Evolutionary conservation across 2,113 vertebrate species (phyloP), one percentile per base, ranked within the genome.

Genomic region (Octodon degus): DNA sequence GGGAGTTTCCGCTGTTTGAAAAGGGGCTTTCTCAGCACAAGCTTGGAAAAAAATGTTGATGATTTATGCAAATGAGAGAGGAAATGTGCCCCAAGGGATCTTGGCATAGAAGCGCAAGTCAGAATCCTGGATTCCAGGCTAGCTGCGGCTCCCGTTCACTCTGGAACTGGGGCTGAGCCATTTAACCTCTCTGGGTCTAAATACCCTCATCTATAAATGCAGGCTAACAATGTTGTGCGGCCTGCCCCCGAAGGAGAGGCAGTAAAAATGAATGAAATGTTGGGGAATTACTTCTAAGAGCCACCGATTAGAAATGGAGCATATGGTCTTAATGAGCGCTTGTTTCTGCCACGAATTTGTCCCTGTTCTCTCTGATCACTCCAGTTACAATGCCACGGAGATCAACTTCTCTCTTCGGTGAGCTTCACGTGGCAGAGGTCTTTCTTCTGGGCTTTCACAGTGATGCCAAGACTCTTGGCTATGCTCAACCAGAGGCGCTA

Each of bases 11-110:
- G 90, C 97, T 97, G 96, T 96, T 97, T 95, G 96, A 96, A 97
- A 97, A 97, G 97, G 97, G 97, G 96, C 97, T 98, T 98, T 97
- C 97, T 98, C 97, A 98, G 97, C 97, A 98, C 97, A 98, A 96
- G 97, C 97, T 94, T 96, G 95, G 95, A 96, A 98, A 97, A 97
- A 98, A 97, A 98, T 97, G 97, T 97, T 97, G 97, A 98, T 98
- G 97, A 97, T 97, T 97, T 98, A 98, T 98, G 97, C 97, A 98
- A 98, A 98, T 98, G 34, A 97, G 97, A 96, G 62, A 97, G 97
- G 95, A 97, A 97, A 97, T 97, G 96, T 95, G 97, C 97, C 97
- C 97, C 92, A 25, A 97, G 97, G 97, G 97, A 97, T 97, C 81
- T 91, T 96, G 97, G 97, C 97, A 94, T 84, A 96, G 96, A 97